Conservation (phyloP, 2,113 vertebrate genomes). For the Mormoops blainvillei region DNA sequence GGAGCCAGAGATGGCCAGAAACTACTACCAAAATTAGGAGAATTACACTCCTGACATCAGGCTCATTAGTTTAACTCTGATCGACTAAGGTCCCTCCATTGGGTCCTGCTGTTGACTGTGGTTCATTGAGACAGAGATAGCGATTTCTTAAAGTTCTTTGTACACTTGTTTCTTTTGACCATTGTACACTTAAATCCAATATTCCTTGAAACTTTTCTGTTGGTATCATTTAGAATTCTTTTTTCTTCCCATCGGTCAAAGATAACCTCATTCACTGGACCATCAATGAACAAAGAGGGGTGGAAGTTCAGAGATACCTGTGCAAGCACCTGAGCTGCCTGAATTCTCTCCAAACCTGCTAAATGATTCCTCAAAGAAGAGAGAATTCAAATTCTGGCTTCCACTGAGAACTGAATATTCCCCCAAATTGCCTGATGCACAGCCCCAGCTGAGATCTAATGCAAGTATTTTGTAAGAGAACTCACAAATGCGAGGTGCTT, state of each 20-base stretch:
- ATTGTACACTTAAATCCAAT: background rate
- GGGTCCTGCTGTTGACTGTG: background rate
- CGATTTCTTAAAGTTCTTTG: background rate
- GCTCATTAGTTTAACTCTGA: background rate
- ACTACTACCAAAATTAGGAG: background rate
- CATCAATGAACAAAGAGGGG: background rate
- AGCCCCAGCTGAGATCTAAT: constrained; percentile 76
- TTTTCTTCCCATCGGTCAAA: background rate
- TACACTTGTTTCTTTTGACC: background rate
- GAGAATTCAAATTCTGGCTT: constrained; percentile 65
- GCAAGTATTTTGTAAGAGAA: constrained; percentile 72
- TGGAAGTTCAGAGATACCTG: background rate
- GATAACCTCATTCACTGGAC: background rate
- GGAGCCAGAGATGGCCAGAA: background rate
- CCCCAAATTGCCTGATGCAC: constrained; percentile 61
- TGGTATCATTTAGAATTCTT: background rate
- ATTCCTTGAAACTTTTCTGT: background rate
- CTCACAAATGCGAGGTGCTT: constrained; percentile 77
- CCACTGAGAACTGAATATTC: constrained; percentile 72
- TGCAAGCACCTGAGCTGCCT: constrained; percentile 43
- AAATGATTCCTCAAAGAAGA: constrained; percentile 64
- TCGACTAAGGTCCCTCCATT: background rate
- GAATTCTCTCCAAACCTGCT: constrained; percentile 55
- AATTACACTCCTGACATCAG: background rate
- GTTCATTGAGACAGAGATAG: background rate